phyloP scores from a whole-genome alignment of 2,113 vertebrate species.

The Uria aalge region DNA sequence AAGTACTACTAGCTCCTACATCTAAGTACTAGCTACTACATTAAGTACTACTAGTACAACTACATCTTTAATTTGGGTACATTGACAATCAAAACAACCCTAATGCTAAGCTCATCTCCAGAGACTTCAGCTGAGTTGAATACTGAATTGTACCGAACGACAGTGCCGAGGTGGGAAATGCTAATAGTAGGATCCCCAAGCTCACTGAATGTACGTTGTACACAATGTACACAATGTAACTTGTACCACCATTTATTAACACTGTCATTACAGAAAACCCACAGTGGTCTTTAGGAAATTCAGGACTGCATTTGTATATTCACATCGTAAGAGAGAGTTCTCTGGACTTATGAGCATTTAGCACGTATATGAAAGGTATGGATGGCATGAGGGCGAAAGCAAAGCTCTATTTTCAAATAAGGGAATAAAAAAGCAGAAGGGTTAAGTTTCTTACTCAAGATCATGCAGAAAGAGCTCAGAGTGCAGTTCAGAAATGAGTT shows the following conservation, averaged over 20 bases:
- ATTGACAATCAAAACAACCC: background rate
- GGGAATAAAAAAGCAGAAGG: background rate
- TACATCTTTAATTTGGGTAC: background rate
- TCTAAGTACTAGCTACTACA: too few species aligned
- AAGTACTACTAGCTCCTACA: too few species aligned
- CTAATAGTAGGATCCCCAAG: background rate
- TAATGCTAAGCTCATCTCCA: background rate
- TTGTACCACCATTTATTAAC: background rate
- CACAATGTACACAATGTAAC: accelerated
- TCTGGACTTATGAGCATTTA: background rate
- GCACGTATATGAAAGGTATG: background rate
- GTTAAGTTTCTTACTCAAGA: conserved; percentile 5
- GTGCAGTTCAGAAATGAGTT: background rate
- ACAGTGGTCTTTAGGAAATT: background rate
- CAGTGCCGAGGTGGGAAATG: background rate
- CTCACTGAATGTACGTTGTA: background rate
- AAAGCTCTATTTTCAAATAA: background rate
- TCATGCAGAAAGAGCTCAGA: background rate
- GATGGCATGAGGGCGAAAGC: background rate
- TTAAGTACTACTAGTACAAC: background rate
- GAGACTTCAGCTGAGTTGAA: background rate
- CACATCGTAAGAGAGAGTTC: background rate
- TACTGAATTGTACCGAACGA: background rate
- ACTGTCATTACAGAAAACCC: background rate
- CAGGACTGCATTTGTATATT: background rate